Evolutionary conservation across 1,140 invertebrate genomes (phyloP), one percentile per base, ranked within the genome.

Genomic region (Chelonus insularis): DNA sequence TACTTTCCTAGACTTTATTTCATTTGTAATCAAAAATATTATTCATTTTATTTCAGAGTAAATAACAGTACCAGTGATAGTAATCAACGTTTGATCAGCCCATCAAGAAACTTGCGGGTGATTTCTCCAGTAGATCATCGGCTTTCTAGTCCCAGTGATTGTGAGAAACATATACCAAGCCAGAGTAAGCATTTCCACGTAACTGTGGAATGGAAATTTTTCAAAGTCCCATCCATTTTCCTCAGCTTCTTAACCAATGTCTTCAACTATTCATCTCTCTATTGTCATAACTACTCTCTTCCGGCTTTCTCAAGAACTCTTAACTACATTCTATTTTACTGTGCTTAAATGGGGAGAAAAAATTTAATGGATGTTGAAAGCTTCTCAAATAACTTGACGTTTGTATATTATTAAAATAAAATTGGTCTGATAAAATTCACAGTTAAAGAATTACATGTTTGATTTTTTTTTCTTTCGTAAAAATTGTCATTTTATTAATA

Each of bases 101-200:
- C 73, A 1, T 67, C 69, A 18, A 71, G 65, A 58, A 69, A 72
- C 23, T 62, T 73, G 41, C 72, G 74, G 54, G 69, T 72, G 16
- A 61, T 77, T 47, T 69, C 75, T 29, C 68, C 73, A 37, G 69
- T 66, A 48, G 75, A 76, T 47, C 72, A 75, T 57, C 68, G 76
- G 18, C 67, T 78, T 14, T 78, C 76, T 39, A 78, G 76, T 51
- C 75, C 76, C 1, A 77, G 74, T 51, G 74, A 78, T 39, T 76
- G 69, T 56, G 76, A 78, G 12, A 68, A 72, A 56, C 72, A 72
- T 34, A 39, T 67, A 47, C 70, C 71, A 25, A 76, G 70, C 57
- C 70, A 73, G 43, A 72, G 76, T 77, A 61, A 72, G 75, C 69
- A 51, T 29, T 41, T 16, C n/a, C n/a, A n/a, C n/a, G n/a, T n/a